A percentile compares a stretch with the other conserved stretches of the same genome.
phyloP scores from a whole-genome alignment of 2,113 vertebrate genomes.

The Phrynosoma platyrhinos region DNA sequence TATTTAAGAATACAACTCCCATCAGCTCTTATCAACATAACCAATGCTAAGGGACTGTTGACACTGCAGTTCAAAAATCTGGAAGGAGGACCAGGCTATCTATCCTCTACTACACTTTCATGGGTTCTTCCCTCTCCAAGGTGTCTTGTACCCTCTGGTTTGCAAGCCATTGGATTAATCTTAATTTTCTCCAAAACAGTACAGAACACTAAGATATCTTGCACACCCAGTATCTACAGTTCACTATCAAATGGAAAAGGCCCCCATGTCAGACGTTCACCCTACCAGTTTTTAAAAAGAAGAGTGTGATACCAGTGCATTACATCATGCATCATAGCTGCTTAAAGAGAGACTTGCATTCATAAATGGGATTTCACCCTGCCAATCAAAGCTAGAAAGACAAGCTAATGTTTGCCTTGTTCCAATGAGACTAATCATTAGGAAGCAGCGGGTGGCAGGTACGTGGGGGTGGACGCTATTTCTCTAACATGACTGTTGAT shows the following conservation, averaged over 20 bases:
- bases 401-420: neutral
- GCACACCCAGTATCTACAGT: neutral
- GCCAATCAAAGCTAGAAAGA: neutral
- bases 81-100: neutral
- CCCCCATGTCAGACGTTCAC: neutral
- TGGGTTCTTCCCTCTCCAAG: neutral
- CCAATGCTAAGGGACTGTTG: neutral
- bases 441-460: neutral
- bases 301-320: too few relatives aligned
- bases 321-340: too few relatives aligned
- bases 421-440: neutral
- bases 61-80: neutral
- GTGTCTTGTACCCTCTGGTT: too few relatives aligned
- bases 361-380: neutral
- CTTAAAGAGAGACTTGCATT: neutral
- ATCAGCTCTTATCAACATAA: neutral
- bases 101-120: neutral
- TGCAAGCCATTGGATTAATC: neutral
- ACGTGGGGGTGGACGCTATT: neutral
- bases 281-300: too few relatives aligned
- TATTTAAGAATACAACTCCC: neutral
- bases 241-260: neutral
- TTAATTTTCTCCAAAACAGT: neutral
- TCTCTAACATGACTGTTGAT: neutral
- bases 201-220: neutral